These are phyloP conservation scores for Neoaliturus tenellus DNA, from an alignment of 2,888 invertebrate genomes.

Conservation along the genomic window DNA sequence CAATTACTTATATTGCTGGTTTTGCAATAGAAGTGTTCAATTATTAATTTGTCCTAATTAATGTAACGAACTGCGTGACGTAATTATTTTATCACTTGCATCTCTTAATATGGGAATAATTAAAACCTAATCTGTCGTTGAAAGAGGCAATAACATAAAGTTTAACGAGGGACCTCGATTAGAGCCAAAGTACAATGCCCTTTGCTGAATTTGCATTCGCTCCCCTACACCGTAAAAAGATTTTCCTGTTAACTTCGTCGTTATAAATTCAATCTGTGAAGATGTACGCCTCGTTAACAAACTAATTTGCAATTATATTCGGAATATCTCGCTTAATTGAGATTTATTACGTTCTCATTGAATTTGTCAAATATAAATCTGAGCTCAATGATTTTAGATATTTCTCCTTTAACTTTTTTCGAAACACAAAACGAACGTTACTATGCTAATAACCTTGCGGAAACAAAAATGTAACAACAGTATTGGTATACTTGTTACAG, in stretches of 20 bases:
- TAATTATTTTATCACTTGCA: not conserved
- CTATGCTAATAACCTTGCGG: no score
- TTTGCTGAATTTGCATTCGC: not conserved
- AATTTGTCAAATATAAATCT: no score
- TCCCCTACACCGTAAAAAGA: not conserved
- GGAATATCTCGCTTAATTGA: not conserved
- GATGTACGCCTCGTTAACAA: not conserved
- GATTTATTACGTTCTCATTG: not conserved
- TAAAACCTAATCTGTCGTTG: not conserved
- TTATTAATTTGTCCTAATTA: no score
- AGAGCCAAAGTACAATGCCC: not conserved
- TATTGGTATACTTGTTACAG: no score
- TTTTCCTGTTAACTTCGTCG: not conserved
- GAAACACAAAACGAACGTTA: no score
- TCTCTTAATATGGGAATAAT: not conserved
- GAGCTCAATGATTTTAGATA: no score
- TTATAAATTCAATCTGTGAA: not conserved
- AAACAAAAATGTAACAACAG: no score
- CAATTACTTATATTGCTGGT: no score
- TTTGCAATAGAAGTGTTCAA: no score
- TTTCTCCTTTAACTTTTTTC: no score
- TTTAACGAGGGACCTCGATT: constrained; percentile 8
- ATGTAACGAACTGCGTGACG: not conserved
- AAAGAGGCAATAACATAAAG: not conserved
- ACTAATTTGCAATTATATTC: not conserved